Base-by-base conservation (phyloP, 2,888 invertebrate genomes). In the Leucophenga montana region DNA sequence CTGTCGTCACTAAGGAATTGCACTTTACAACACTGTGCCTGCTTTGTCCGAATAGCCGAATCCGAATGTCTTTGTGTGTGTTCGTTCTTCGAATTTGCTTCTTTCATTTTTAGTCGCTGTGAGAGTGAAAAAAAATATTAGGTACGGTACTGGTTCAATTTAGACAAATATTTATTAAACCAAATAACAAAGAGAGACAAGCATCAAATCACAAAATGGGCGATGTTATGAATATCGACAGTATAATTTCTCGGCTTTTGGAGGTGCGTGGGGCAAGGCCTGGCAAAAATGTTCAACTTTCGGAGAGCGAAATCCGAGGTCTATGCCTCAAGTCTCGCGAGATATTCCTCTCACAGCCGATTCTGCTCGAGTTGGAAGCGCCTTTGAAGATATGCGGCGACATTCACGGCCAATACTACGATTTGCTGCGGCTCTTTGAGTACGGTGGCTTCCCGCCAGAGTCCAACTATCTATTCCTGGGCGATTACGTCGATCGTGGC, bases 381-480 rank as follows among this genome's bases (percentile, higher is more conserved):
- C 99, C 99, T 75, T 91, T 99, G 77, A 99, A 99, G 92, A 99
- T 99, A 90, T 99, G 99, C 91, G 87, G 98, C 90, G 99, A 99
- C 89, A 98, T 99, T 85, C 98, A 99, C 89, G 99, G 99, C 75
- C 99, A 99, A 91, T 99, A 99, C 91, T 98, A 98, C 89, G 99
- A 99, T 90, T 91, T 99, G 82, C 91, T 99, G 84, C 94, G 99
- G 87, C 92, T 99, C 78, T 99, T 99, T 89, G 99, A 99, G 89
- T 99, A 99, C 87, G 99, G 99, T 69, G 98, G 98, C 53, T 99
- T 99, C 89, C 99, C 99, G 61, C 99, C 99, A 20, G 98, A 99
- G 90, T 97, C 97, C 75, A 99, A 99, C 91, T 99, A 99, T 90
- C 91, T 99, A 83, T 99, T 99, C 90, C 92, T 99, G 83, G 99